These are phyloP conservation scores for Lepus townsendii DNA, from an alignment of 2,797 vertebrate species.

Conservation along the genomic window DNA sequence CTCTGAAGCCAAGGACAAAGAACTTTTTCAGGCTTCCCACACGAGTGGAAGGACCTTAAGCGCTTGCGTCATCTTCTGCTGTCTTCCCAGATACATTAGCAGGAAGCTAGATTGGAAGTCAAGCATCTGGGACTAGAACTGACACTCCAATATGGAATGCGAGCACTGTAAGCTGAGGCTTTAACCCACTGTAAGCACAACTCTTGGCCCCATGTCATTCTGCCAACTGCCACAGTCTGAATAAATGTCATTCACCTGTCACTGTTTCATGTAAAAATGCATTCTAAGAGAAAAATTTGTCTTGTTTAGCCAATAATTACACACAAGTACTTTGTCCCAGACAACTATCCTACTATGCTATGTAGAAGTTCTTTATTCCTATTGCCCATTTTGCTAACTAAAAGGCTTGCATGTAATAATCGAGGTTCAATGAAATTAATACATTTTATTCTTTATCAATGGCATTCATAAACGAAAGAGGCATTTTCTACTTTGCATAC, in stretches of 20 bases:
- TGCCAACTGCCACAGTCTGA: neutral
- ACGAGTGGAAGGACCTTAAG: too few relatives aligned
- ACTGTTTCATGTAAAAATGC: neutral
- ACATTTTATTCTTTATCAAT: neutral
- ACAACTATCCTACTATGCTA: neutral
- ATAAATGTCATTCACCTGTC: neutral
- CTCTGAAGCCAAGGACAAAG: too few relatives aligned
- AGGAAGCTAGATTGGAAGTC: too few relatives aligned
- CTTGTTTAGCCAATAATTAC: neutral
- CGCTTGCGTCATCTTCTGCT: too few relatives aligned
- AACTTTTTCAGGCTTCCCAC: too few relatives aligned
- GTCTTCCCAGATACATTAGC: too few relatives aligned
- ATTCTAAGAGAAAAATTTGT: neutral
- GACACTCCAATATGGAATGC: too few relatives aligned
- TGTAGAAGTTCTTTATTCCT: neutral
- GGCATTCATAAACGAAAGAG: neutral
- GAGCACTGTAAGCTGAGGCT: too few relatives aligned
- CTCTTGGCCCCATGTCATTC: too few relatives aligned
- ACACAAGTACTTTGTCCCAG: neutral
- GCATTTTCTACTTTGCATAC: neutral
- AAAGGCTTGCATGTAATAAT: neutral
- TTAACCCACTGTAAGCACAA: too few relatives aligned
- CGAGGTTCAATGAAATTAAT: neutral
- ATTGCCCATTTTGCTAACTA: neutral
- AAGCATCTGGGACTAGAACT: too few relatives aligned